Evolutionary conservation across 2,797 vertebrate species (phyloP), one percentile per base, ranked within the genome.

Genomic region (Setipinna tenuifilis): DNA sequence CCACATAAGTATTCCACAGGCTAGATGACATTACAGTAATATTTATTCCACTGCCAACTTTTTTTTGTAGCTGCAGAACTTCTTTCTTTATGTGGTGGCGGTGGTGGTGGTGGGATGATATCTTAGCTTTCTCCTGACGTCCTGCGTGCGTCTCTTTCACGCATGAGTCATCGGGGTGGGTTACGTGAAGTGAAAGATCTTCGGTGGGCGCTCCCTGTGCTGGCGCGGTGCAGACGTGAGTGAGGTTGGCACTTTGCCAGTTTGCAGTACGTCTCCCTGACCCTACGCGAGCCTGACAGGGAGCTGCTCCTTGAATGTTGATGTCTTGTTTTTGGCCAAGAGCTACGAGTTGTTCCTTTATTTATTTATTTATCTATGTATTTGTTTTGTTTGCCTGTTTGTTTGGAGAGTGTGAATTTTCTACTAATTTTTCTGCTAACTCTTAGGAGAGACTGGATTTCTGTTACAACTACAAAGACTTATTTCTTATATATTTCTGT

Each of bases 261-360:
- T 78, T 78, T 78, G 71, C 71, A n/a, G 31, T 78, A 78, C 71
- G 35, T 78, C 71, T 78, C 71, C 35, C 71, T 78, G 71, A 78
- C 71, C 71, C 71, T 78, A 44, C 71, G 21, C 19, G 31, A 44
- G 71, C 35, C 71, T 78, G 71, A 78, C 71, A 78, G 71, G 12
- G 7, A 78, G 71, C 6, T 31, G 71, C 71, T 78, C 71, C 71
- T 78, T 78, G 71, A 78, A 78, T 78, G 71, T 78, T 78, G 71
- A 78, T 78, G 71, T 78, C 71, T 78, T 78, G 71, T 78, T 78
- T 78, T 78, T 78, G 71, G 71, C 71, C 71, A 78, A 78, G 71
- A 78, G 71, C 71, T 41, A 78, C 19, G 31, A 19, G 71, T 41
- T 35, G 35, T 35, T 35, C 21, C 14, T 78, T 78, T 78, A 41